phyloP scores from a whole-genome alignment of 2,888 invertebrate genomes.

The Agrilus cyanescens region DNA sequence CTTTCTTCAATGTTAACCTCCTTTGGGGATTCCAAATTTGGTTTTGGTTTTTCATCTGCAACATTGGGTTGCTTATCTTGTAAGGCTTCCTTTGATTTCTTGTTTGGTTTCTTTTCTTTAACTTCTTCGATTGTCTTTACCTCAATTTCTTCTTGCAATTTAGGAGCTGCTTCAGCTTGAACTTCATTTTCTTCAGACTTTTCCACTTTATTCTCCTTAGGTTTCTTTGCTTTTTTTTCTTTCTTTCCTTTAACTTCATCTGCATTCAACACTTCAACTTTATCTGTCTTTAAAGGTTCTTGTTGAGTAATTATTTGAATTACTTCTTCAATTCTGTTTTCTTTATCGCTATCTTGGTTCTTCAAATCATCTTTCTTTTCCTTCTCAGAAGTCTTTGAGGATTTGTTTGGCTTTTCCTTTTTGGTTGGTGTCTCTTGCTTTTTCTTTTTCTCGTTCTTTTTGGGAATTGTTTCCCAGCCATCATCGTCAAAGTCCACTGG shows the following conservation, averaged over 20 bases:
- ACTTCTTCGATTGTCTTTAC: too few relatives aligned
- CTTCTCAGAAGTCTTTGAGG: conserved; percentile 34
- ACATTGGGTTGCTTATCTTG: background rate
- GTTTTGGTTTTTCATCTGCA: conserved; percentile 12
- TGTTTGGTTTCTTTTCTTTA: conserved; percentile 31
- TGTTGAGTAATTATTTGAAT: conserved; percentile 13
- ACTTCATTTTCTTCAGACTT: conserved; percentile 21
- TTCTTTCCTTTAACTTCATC: conserved; percentile 28
- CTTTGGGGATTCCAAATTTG: conserved; percentile 7
- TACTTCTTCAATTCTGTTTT: conserved; percentile 18
- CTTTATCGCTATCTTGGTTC: conserved; percentile 34
- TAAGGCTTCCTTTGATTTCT: conserved; percentile 11
- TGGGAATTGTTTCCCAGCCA: conserved; percentile 60
- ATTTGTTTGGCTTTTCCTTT: conserved; percentile 33
- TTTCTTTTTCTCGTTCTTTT: conserved; percentile 63
- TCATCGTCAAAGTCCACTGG: conserved; percentile 64
- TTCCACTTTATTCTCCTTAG: conserved; percentile 28
- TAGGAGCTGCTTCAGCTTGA: conserved; percentile 9
- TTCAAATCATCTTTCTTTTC: conserved; percentile 41
- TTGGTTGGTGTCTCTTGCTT: conserved; percentile 38
- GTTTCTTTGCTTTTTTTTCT: conserved; percentile 29
- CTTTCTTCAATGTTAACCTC: conserved; percentile 6
- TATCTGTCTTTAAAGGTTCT: conserved; percentile 23
- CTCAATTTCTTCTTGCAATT: background rate
- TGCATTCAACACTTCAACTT: conserved; percentile 21